Evolutionary conservation across 2,797 vertebrate genomes (phyloP), one percentile per base, ranked within the genome.

Genomic region (Vireo griseus): DNA sequence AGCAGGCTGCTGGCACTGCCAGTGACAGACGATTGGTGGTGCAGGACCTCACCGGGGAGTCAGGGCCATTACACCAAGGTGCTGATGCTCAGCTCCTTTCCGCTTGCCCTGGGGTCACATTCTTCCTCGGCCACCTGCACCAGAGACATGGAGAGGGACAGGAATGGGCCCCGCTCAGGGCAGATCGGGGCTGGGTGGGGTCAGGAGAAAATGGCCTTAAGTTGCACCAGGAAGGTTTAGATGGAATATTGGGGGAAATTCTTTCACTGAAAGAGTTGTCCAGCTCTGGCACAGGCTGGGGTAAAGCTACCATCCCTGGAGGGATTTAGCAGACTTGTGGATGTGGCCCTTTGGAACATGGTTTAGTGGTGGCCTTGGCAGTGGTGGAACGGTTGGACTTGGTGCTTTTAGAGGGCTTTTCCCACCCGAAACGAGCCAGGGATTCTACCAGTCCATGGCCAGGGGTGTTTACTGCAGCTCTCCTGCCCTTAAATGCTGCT

Each of bases 91-190:
- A 0, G 19, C 35, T 85, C 44, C 48, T 39, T 68, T 3, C 20
- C 1, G 1, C 63, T 50, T 1, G 2, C 39, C 22, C 15, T 1
- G 11, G 0, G 12, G 6, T 93, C 51, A 1, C 24, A 2, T 55
- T 58, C 67, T 25, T 94, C 93, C 79, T 80, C 17, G 1, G 63
- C 5, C 61, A 11, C 86, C 96, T 96, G 83, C 3, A 1, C 5
- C 44, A 21, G 40, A 58, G 57, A 57, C 10, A 14, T 0, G 6
- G 73, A 58, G 65, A 57, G 29, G 40, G 66, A n/a, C n/a, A 80
- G 33, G 37, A 54, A 54, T 0, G 29, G 20, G 51, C 8, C 29
- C 50, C 29, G 1, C 42, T 11, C 2, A 4, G 55, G 47, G 33
- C 47, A 37, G 16, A 16, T 3, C 1, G 0, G 57, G 28, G 9